phyloP scores from a whole-genome alignment of 1,140 invertebrate species.

The Drosophila equinoxialis region DNA sequence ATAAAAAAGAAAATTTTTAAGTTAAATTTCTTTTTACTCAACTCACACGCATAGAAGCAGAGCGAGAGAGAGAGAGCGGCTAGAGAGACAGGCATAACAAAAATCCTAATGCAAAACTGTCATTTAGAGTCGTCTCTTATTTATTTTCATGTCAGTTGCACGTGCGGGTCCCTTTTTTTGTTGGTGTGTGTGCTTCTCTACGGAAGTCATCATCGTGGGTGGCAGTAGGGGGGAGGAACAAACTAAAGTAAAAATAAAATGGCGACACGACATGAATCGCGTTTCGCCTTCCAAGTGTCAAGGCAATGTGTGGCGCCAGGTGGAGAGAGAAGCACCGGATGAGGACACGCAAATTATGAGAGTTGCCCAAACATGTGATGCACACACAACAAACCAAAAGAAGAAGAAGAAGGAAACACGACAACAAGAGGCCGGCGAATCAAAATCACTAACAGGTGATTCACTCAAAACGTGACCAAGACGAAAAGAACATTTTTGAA shows the following conservation, averaged over 20 bases:
- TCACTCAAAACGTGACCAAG: slow-evolving; percentile 11
- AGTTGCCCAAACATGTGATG: slow-evolving; percentile 26
- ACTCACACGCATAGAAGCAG: not conserved
- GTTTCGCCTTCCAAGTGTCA: slow-evolving; percentile 27
- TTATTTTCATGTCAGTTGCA: slow-evolving; percentile 77
- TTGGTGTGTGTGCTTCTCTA: slow-evolving; percentile 2
- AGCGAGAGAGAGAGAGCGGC: slow-evolving; percentile 16
- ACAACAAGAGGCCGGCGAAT: not conserved
- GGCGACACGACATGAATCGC: slow-evolving; percentile 30
- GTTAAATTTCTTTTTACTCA: slow-evolving; percentile 1
- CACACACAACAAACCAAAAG: too few species aligned
- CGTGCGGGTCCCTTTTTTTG: slow-evolving; percentile 47
- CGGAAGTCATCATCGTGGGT: slow-evolving; percentile 52
- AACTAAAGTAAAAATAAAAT: slow-evolving; percentile 21
- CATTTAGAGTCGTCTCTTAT: slow-evolving; percentile 72
- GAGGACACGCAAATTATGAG: slow-evolving; percentile 58
- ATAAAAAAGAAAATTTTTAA: not conserved
- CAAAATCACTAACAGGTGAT: slow-evolving; percentile 23
- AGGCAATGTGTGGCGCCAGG: not conserved
- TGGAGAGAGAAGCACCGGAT: not conserved
- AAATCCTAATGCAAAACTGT: slow-evolving; percentile 80
- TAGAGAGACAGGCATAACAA: slow-evolving; percentile 4
- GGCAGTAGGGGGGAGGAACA: not conserved
- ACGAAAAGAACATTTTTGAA: not conserved
- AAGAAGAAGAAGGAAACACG: not conserved